Evolutionary conservation across 2,113 vertebrate species (phyloP).

Genomic region (Seriola rivoliana): DNA sequence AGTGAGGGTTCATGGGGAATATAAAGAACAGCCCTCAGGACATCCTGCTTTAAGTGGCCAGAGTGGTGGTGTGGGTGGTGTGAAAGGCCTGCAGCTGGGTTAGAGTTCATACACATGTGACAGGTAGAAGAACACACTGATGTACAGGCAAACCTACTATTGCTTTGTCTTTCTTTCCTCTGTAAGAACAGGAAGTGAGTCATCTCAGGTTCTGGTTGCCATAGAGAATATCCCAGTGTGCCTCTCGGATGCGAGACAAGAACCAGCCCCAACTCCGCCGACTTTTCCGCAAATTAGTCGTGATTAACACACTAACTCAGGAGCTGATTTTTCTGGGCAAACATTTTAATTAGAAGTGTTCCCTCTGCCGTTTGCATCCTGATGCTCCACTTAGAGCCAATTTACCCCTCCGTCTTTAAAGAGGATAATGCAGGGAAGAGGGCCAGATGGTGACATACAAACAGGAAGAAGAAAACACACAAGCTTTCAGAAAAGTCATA

Average conservation of each 20-base stretch:
- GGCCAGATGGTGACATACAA: slow-evolving; percentile 77
- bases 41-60: slow-evolving; percentile 78
- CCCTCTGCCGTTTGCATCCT: slow-evolving; percentile 80
- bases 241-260: slow-evolving; percentile 35
- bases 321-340: slow-evolving; percentile 85
- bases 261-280: slow-evolving; percentile 43
- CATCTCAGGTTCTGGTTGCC: slow-evolving; percentile 70
- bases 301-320: slow-evolving; percentile 84
- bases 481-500: slow-evolving; percentile 10
- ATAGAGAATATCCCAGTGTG: slow-evolving; percentile 75
- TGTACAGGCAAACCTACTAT: background rate
- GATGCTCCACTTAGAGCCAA: slow-evolving; percentile 82
- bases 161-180: slow-evolving; percentile 25
- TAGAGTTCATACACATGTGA: slow-evolving; percentile 52
- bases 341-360: slow-evolving; percentile 86
- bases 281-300: slow-evolving; percentile 79
- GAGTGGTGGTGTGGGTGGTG: slow-evolving; percentile 70
- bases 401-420: slow-evolving; percentile 75
- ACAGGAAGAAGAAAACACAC: slow-evolving; percentile 63
- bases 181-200: slow-evolving; percentile 46
- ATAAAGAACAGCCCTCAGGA: slow-evolving; percentile 84
- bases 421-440: slow-evolving; percentile 69
- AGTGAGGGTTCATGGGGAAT: slow-evolving; percentile 79
- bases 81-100: slow-evolving; percentile 82
- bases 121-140: slow-evolving; percentile 29